Evolutionary conservation across 2,113 vertebrate species (phyloP).

Genomic region (Capra hircus): DNA sequence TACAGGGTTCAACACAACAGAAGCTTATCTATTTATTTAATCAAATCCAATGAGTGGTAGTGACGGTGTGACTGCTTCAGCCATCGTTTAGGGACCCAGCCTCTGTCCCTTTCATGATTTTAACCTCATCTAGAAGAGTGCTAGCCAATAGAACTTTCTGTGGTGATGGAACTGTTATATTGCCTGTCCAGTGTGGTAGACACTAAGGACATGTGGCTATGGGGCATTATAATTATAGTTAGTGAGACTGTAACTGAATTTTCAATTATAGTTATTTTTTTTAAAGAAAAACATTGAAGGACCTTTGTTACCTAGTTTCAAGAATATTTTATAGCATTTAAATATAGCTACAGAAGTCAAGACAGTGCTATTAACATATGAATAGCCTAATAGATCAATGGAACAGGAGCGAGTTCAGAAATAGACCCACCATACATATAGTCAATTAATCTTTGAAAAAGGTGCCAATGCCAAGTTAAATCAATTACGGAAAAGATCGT

Average conservation of each 20-base stretch:
- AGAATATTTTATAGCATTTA: conserved; percentile 2
- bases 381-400: background rate
- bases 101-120: background rate
- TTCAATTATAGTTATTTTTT: background rate
- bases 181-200: background rate
- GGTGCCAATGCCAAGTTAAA: background rate
- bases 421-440: background rate
- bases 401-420: background rate
- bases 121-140: background rate
- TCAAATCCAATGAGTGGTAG: background rate
- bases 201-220: background rate
- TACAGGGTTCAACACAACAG: background rate
- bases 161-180: background rate
- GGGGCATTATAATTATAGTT: background rate
- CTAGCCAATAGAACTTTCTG: background rate
- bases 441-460: background rate
- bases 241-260: background rate
- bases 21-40: background rate
- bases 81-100: background rate
- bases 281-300: background rate
- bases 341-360: background rate
- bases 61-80: background rate
- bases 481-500: background rate
- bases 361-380: background rate
- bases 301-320: background rate